A percentile compares a stretch with the other conserved stretches of the same genome.
phyloP scores from a whole-genome alignment of 2,888 invertebrate species.

The Polymixis lichenea region DNA sequence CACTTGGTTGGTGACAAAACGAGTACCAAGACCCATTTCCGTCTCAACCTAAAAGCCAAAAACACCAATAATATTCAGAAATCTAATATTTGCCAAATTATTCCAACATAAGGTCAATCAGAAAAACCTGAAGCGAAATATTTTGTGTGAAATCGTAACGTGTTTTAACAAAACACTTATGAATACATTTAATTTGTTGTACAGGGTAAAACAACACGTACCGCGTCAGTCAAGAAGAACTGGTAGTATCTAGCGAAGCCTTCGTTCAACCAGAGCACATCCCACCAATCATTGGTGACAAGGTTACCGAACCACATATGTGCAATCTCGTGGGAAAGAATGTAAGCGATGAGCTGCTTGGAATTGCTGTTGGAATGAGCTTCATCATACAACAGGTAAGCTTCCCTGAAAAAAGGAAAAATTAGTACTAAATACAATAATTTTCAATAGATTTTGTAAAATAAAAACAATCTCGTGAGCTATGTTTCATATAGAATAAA shows the following conservation, averaged over 20 bases:
- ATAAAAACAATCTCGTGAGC: not conserved
- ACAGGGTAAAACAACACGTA: conserved; percentile 69
- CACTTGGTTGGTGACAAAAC: conserved; percentile 93
- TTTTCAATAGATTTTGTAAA: not conserved
- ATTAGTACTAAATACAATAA: not conserved
- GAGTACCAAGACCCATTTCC: conserved; percentile 92
- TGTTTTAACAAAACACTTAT: not conserved
- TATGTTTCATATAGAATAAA: not conserved
- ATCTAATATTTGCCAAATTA: not conserved
- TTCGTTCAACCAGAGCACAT: conserved; percentile 92
- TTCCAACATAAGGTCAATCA: too few species aligned
- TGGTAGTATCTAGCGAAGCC: conserved; percentile 94
- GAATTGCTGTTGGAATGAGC: conserved; percentile 81
- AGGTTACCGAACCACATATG: conserved; percentile 94
- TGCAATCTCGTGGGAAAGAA: conserved; percentile 93
- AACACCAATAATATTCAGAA: not conserved
- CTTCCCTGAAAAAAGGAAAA: conserved; percentile 78
- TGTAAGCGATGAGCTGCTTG: conserved; percentile 90
- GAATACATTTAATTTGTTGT: conserved; percentile 1
- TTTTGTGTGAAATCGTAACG: not conserved
- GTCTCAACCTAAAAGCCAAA: conserved; percentile 87
- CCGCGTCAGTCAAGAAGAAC: conserved; percentile 91
- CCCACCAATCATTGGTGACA: conserved; percentile 92
- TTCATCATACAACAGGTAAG: conserved; percentile 85
- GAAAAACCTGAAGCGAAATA: not conserved